phyloP scores from a whole-genome alignment of 2,888 invertebrate species.

The Disparrhopalites patrizii region DNA sequence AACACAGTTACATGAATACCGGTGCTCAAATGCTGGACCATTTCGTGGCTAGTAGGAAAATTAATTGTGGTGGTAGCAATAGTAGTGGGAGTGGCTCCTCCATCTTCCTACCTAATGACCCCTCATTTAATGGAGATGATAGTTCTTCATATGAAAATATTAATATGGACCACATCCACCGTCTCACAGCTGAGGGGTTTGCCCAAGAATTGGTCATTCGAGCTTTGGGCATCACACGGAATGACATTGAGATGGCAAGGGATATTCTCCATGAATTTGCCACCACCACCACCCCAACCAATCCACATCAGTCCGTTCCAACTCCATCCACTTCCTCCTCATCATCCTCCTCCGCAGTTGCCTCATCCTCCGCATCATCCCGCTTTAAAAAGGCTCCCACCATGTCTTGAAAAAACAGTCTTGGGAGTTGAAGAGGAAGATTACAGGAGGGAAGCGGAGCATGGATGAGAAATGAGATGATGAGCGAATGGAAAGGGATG shows the following conservation, averaged over 20 bases:
- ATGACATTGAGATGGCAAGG: slow-evolving; percentile 93
- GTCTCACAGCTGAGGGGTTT: slow-evolving; percentile 83
- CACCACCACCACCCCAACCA: slow-evolving; percentile 52
- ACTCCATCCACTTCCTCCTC: slow-evolving; percentile 1
- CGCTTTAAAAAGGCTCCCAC: background rate
- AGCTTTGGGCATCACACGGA: slow-evolving; percentile 85
- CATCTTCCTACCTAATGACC: background rate
- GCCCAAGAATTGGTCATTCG: slow-evolving; percentile 85
- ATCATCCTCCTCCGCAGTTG: slow-evolving; percentile 4
- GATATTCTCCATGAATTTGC: slow-evolving; percentile 90
- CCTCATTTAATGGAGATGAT: slow-evolving; percentile 14
- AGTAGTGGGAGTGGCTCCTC: background rate
- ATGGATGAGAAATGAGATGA: too few relatives aligned
- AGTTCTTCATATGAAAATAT: slow-evolving; percentile 74
- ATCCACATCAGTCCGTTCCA: background rate
- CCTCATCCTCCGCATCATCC: too few relatives aligned
- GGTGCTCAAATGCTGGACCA: background rate
- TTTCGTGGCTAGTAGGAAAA: background rate
- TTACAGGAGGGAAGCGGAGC: too few relatives aligned
- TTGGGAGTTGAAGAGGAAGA: too few relatives aligned
- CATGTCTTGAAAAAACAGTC: slow-evolving; percentile 7
- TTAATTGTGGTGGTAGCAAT: slow-evolving; percentile 6
- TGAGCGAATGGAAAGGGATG: too few relatives aligned
- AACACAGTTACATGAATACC: too few relatives aligned
- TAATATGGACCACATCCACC: slow-evolving; percentile 84